Evolutionary conservation across 2,113 vertebrate species (phyloP).

Genomic region (Podilymbus podiceps): DNA sequence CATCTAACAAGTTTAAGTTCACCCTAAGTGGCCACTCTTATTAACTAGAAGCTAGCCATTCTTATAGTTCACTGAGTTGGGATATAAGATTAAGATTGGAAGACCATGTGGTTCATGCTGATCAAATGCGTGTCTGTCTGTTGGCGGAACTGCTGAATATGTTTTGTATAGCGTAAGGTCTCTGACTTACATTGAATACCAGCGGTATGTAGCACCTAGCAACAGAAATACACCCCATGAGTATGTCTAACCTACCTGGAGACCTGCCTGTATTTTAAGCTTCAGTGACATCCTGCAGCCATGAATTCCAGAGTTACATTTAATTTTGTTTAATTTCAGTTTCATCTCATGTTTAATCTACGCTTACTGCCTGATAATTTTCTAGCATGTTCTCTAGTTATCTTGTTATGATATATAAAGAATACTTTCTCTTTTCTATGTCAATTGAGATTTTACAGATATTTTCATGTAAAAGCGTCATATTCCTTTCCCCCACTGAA

Average conservation of each 20-base stretch:
- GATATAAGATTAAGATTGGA: neutral
- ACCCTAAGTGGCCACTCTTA: neutral
- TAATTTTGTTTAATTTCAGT: neutral
- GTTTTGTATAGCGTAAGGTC: neutral
- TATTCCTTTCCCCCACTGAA: neutral
- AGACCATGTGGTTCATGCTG: neutral
- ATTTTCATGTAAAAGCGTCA: neutral
- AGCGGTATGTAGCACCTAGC: neutral
- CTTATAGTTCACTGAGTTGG: neutral
- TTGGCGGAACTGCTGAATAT: neutral
- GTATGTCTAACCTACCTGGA: neutral
- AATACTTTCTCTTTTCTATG: neutral
- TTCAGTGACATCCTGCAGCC: neutral
- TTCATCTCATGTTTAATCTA: neutral
- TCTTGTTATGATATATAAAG: neutral
- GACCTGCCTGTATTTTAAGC: neutral
- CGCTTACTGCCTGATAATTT: neutral
- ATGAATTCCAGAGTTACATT: neutral
- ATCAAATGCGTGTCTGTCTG: neutral
- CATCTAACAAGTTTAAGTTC: neutral
- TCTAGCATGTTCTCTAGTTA: neutral
- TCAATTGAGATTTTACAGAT: neutral
- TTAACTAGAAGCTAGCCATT: neutral
- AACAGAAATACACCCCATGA: neutral
- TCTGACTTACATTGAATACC: neutral